A percentile compares a stretch with the other conserved stretches of the same genome.
Evolutionary conservation across 2,888 invertebrate species (phyloP).

Genomic region (Euproctis similis): DNA sequence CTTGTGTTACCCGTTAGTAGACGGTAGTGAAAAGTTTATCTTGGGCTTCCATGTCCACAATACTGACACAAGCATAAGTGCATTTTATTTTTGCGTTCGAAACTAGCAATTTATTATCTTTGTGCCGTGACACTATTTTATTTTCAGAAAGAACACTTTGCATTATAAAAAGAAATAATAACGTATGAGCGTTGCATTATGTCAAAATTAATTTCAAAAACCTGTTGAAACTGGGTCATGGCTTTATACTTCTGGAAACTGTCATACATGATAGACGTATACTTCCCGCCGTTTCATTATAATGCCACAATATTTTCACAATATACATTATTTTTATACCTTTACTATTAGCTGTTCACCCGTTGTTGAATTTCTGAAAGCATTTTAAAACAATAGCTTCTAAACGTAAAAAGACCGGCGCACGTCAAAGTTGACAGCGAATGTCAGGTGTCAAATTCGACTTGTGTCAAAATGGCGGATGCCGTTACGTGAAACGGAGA

Average conservation of each 20-base stretch:
- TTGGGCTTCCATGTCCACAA: too few relatives aligned
- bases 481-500: slow-evolving; percentile 17
- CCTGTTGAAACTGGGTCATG: not conserved
- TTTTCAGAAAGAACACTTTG: too few relatives aligned
- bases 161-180: too few relatives aligned
- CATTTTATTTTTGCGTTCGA: too few relatives aligned
- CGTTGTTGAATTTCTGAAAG: slow-evolving; percentile 19
- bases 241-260: not conserved
- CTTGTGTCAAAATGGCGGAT: slow-evolving; percentile 24
- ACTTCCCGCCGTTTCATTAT: slow-evolving; percentile 2
- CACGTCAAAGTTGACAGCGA: slow-evolving; percentile 34
- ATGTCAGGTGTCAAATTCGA: slow-evolving; percentile 36
- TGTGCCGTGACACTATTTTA: too few relatives aligned
- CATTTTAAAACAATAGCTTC: slow-evolving; percentile 22
- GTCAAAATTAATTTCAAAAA: too few relatives aligned
- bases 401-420: slow-evolving; percentile 18
- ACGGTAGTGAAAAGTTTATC: too few relatives aligned
- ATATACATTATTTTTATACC: slow-evolving; percentile 3
- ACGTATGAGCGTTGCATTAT: too few relatives aligned
- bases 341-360: slow-evolving; percentile 7
- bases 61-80: too few relatives aligned
- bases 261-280: too few relatives aligned
- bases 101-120: too few relatives aligned
- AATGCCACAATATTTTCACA: slow-evolving; percentile 1
- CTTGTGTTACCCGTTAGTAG: too few relatives aligned